These are phyloP conservation scores for Saccopteryx bilineata DNA, from an alignment of 2,113 vertebrate genomes.

Conservation along the genomic window DNA sequence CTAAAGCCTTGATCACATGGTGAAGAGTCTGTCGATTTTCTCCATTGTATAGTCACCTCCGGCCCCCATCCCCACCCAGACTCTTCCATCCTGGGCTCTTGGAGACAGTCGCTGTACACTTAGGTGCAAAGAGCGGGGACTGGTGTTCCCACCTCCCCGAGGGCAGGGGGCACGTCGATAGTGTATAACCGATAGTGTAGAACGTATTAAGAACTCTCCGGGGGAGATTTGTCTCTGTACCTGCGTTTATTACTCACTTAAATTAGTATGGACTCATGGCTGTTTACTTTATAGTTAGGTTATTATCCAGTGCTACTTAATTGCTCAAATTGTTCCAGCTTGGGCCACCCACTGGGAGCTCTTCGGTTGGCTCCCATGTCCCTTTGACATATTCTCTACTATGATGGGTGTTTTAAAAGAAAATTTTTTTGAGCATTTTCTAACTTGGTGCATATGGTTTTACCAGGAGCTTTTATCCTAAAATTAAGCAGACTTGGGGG, in stretches of 20 bases:
- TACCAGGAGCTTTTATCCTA: neutral
- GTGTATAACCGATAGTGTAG: too few species aligned
- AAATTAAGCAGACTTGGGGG: neutral
- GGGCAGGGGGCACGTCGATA: neutral
- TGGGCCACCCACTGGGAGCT: neutral
- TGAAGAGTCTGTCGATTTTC: neutral
- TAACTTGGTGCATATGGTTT: neutral
- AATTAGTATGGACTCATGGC: neutral
- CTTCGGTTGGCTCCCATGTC: neutral
- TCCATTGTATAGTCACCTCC: too few species aligned
- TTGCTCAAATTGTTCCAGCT: neutral
- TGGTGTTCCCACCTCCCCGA: neutral
- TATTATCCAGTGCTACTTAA: neutral
- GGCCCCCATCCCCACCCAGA: accelerated
- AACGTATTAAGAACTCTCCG: neutral
- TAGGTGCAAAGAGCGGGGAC: neutral
- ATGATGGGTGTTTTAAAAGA: too few species aligned
- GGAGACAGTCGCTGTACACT: neutral
- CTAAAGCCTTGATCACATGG: neutral
- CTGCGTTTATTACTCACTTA: neutral
- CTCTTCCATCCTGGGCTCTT: accelerated
- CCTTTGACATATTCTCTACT: neutral
- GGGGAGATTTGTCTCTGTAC: neutral
- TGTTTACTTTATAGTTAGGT: neutral
- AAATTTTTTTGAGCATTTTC: neutral